Evolutionary conservation across 2,113 vertebrate genomes (phyloP), one percentile per base, ranked within the genome.

Genomic region (Psittacus erithacus): DNA sequence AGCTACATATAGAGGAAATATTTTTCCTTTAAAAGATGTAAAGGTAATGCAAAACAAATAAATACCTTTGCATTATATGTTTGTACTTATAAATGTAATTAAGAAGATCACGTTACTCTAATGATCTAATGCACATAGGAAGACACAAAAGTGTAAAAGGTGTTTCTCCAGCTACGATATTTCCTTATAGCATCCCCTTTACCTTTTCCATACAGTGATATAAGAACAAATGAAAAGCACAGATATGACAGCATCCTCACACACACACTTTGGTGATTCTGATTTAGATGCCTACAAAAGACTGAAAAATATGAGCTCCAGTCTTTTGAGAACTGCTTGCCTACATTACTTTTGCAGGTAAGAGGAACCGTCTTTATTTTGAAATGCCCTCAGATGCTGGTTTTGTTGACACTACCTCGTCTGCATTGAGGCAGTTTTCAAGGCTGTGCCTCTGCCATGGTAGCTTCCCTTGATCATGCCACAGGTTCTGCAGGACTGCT

Each of bases 401-500:
- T 41, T 44, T 52, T 50, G 19, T 55, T 64, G 52, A 8, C n/a
- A 7, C 5, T 22, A 11, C 31, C 17, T 41, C 31, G 38, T 13
- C 17, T 35, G 28, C 44, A 69, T 1, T 0, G 0, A 82, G 31
- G 77, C n/a, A 49, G 27, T 16, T 13, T 23, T 10, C 18, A 47
- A 18, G 28, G n/a, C n/a, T 77, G 43, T 47, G 41, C 27, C 57
- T 62, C 59, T 81, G 59, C 49, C 38, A n/a, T 12, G n/a, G 12
- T 7, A n/a, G 3, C 25, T 67, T 41, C 35, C 31, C 20, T 33
- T 17, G 9, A 7, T 46, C 19, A 10, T 17, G 19, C 4, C 62
- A n/a, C n/a, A 44, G 24, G 5, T 2, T 71, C 33, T 20, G 2
- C 9, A 25, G 5, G 7, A 63, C 13, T 1, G 0, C 11, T 41